Evolutionary conservation across 2,797 vertebrate genomes (phyloP), one percentile per base, ranked within the genome.

Genomic region (Coregonus suidteri): DNA sequence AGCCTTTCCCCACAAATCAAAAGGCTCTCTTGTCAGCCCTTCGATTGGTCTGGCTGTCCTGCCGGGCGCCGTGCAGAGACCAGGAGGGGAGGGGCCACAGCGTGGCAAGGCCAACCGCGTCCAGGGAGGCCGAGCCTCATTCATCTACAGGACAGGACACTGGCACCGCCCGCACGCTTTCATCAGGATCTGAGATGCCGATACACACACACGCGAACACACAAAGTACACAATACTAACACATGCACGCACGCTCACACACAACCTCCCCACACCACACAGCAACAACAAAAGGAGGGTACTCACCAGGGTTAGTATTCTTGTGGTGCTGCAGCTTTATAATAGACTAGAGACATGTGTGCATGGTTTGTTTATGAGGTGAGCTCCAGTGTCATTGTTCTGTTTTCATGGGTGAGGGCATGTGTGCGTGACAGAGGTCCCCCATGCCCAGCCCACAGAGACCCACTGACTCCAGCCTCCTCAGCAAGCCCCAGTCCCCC

Each of bases 1-100:
- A 93, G 94, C 93, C 90, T 94, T 93, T 91, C 94, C 94, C 85
- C 78, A 92, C 92, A 93, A 95, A 96, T 95, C 94, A 95, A 95
- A 95, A 95, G 94, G 92, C 93, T 94, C 91, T 91, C 94, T 74
- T 95, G 94, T 95, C 95, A 95, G 93, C 92, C 91, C 90, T 94
- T 91, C 91, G 84, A 93, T 93, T 93, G 94, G 93, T 91, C 91
- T 91, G 92, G 91, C 93, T 91, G 92, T 89, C 89, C 88, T 83
- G 90, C 90, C 91, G 90, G 91, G 92, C 84, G 83, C 86, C 92
- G 89, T 88, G 90, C 82, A 87, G 92, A 77, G 91, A 88, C 90
- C 77, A 90, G 91, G 94, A 93, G 94, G 77, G 51, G 84, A 75
- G 85, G 90, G 73, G 81, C 89, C 92, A 88, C 82, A 89, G 91